Percentiles rank a stretch among this genome's conserved stretches.
These are phyloP conservation scores for Taeniopygia guttata DNA, from an alignment of 2,797 vertebrate species.

Conservation along the genomic window DNA sequence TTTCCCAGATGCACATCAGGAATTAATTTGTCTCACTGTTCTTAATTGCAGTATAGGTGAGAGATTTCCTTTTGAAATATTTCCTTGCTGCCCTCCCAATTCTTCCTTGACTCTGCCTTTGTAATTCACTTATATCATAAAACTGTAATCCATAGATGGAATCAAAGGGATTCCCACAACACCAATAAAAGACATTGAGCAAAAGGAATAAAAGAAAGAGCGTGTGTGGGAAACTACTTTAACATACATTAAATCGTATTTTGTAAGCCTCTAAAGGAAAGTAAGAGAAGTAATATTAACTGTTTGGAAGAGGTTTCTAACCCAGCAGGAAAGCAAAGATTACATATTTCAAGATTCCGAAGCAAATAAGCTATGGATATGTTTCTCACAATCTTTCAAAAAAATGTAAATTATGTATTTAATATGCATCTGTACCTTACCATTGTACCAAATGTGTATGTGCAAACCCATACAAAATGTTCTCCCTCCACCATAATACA, in stretches of 20 bases:
- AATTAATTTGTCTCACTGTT: slow-evolving; percentile 40
- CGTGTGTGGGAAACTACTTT: neutral
- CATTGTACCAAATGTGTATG: neutral
- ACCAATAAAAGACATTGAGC: neutral
- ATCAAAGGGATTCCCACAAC: slow-evolving; percentile 10
- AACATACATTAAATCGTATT: neutral
- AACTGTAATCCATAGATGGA: neutral
- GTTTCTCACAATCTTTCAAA: neutral
- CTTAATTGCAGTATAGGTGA: slow-evolving; percentile 47
- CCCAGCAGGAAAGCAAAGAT: neutral
- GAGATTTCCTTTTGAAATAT: slow-evolving; percentile 31
- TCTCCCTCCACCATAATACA: neutral
- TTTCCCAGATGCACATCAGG: slow-evolving; percentile 58
- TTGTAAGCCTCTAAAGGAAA: slow-evolving; percentile 37
- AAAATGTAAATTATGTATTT: neutral
- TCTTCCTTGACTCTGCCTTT: neutral
- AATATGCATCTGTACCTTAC: neutral
- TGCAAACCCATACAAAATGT: neutral
- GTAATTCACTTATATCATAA: neutral
- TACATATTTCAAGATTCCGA: slow-evolving; percentile 4
- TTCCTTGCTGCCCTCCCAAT: slow-evolving; percentile 9
- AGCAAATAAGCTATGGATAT: neutral
- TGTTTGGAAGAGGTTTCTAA: neutral
- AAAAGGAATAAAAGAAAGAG: neutral
- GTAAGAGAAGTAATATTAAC: slow-evolving; percentile 15